Conservation (phyloP, 2,888 invertebrate genomes). For the Cephus pygmeus region DNA sequence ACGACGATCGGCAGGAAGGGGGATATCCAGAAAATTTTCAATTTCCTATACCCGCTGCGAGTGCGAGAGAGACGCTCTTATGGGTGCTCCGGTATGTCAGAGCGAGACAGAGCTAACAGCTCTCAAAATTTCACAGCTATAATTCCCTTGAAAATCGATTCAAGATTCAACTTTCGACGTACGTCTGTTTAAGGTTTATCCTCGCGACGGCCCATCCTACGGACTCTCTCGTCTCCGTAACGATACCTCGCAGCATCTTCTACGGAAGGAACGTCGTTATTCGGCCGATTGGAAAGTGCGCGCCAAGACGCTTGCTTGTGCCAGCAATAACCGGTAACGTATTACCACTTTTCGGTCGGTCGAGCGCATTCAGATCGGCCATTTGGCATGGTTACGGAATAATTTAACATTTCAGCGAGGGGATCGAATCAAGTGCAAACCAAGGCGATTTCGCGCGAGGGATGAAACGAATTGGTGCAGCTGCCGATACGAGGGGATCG, state of each 20-base stretch:
- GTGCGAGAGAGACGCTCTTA: too few relatives aligned
- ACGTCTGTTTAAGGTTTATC: background rate
- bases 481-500: background rate
- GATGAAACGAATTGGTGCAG: background rate
- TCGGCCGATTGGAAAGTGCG: conserved; percentile 15
- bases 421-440: conserved; percentile 46
- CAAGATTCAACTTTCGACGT: background rate
- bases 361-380: conserved; percentile 60
- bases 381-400: conserved; percentile 57
- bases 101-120: background rate
- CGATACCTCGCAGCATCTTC: background rate
- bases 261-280: background rate
- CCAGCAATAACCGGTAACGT: conserved; percentile 58
- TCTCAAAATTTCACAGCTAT: background rate
- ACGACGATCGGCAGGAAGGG: background rate
- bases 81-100: background rate
- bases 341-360: conserved; percentile 58
- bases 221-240: background rate
- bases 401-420: conserved; percentile 53
- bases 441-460: conserved; percentile 27
- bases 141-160: background rate
- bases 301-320: conserved; percentile 49
- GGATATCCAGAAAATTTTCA: too few relatives aligned
- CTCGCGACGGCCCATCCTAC: background rate
- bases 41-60: too few relatives aligned